Evolutionary conservation across 2,113 vertebrate genomes (phyloP).

Genomic region (Xiphophorus couchianus): DNA sequence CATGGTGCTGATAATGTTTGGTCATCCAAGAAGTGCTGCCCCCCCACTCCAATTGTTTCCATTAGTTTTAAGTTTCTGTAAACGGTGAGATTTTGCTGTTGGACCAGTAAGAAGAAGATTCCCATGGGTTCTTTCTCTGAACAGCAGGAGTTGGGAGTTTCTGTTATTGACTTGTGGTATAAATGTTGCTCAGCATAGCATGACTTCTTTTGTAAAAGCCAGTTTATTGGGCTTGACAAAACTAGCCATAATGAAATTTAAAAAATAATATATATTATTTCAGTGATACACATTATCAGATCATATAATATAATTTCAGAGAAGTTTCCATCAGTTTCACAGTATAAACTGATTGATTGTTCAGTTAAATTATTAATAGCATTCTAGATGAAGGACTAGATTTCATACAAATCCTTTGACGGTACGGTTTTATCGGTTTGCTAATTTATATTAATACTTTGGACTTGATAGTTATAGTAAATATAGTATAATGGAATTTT

Average conservation of each 20-base stretch:
- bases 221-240: conserved; percentile 50
- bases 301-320: background rate
- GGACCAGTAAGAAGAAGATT: conserved; percentile 60
- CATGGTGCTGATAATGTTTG: conserved; percentile 62
- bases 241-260: conserved; percentile 2
- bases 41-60: background rate
- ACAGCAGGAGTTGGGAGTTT: conserved; percentile 32
- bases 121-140: conserved; percentile 25
- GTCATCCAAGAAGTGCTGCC: conserved; percentile 16
- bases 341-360: background rate
- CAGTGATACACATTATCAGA: no score
- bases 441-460: background rate
- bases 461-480: background rate
- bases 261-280: background rate
- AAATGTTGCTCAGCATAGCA: conserved; percentile 23
- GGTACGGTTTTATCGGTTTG: background rate
- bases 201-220: conserved; percentile 55
- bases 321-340: background rate
- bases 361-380: no score
- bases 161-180: conserved; percentile 39
- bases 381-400: background rate
- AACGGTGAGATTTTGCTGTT: conserved; percentile 34
- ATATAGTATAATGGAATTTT: background rate
- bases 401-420: background rate
- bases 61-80: conserved; percentile 21